phyloP scores from a whole-genome alignment of 2,113 vertebrate genomes.

The Cyprinus carpio region DNA sequence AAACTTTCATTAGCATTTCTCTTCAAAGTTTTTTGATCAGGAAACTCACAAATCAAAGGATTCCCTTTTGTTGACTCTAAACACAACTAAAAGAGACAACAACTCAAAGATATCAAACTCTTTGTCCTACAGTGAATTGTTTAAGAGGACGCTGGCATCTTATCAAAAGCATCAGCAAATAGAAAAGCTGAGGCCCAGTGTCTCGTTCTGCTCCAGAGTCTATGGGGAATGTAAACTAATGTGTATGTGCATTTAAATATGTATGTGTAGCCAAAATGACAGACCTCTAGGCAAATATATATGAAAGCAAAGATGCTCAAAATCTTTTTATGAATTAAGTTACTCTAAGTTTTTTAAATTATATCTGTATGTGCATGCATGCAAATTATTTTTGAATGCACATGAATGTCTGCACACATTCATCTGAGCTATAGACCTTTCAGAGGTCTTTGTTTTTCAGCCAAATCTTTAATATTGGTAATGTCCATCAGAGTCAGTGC shows the following conservation, averaged over 20 bases:
- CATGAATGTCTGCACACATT: neutral
- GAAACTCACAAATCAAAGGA: neutral
- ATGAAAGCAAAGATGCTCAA: neutral
- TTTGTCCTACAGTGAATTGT: constrained; percentile 28
- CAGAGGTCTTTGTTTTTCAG: constrained; percentile 52
- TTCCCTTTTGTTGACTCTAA: neutral
- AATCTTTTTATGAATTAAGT: neutral
- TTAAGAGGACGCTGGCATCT: constrained; percentile 41
- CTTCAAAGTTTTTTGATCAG: neutral
- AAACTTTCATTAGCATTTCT: neutral
- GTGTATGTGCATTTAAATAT: neutral
- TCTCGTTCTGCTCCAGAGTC: constrained; percentile 52
- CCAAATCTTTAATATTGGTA: constrained; percentile 70
- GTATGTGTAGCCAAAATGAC: constrained; percentile 4
- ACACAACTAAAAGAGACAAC: neutral
- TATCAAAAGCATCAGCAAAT: constrained; percentile 60
- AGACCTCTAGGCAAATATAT: neutral
- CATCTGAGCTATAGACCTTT: constrained; percentile 29
- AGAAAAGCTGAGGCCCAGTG: constrained; percentile 27
- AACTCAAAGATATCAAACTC: neutral
- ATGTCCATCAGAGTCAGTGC: constrained; percentile 66
- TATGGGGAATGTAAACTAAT: constrained; percentile 60
- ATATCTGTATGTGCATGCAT: neutral
- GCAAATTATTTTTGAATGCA: constrained; percentile 18
- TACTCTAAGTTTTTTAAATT: neutral